Conservation (phyloP, 92 coral and sea anemone genomes). For the Diadumene lineata region DNA sequence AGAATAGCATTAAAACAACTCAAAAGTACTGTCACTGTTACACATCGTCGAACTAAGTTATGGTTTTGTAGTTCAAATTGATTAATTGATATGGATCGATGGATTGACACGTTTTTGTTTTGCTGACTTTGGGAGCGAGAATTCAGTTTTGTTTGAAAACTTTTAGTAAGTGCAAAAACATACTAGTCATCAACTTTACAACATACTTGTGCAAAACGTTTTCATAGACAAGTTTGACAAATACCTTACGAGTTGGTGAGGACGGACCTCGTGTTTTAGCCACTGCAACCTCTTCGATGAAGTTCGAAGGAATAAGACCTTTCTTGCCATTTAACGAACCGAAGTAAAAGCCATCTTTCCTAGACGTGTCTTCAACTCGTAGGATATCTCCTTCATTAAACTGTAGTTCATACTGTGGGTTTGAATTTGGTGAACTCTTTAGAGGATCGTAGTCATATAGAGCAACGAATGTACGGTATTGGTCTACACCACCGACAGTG, state of each 20-base stretch:
- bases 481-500: constrained; percentile 15
- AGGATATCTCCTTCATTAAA: constrained; percentile 94
- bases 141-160: too few species aligned
- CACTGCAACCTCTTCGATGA: constrained; percentile 94
- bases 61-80: too few species aligned
- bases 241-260: constrained; percentile 21
- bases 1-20: too few species aligned
- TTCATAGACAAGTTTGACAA: background rate
- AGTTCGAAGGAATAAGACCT: constrained; percentile 97
- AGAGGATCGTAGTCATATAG: constrained; percentile 90
- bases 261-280: constrained; percentile 62
- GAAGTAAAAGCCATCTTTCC: constrained; percentile 87
- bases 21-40: too few species aligned
- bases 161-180: too few species aligned
- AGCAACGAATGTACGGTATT: constrained; percentile 66
- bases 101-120: too few species aligned
- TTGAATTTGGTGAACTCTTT: constrained; percentile 90
- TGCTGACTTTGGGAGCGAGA: too few species aligned
- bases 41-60: too few species aligned
- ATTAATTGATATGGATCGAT: too few species aligned
- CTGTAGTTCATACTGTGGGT: constrained; percentile 79
- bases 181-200: too few species aligned
- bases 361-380: constrained; percentile 73
- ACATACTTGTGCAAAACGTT: too few species aligned
- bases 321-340: constrained; percentile 81